Percentiles rank a stretch among this genome's conserved stretches.
Evolutionary conservation across 1,140 invertebrate species (phyloP).

Genomic region (Sinonovacula constricta): DNA sequence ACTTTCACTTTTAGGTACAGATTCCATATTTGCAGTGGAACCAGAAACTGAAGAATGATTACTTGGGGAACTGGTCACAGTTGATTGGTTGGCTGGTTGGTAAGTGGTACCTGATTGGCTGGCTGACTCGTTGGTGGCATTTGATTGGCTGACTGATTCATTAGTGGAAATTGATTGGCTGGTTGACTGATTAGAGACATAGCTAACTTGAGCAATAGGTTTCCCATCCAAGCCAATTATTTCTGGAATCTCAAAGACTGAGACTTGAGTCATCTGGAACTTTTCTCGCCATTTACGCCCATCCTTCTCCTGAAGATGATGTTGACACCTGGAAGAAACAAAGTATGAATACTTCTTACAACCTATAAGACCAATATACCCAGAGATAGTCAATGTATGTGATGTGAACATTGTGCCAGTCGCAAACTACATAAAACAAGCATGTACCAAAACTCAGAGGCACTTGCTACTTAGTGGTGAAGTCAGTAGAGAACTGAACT

Average conservation of each 20-base stretch:
- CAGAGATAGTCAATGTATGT: too few species aligned
- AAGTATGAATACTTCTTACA: too few species aligned
- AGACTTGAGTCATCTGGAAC: constrained; percentile 66
- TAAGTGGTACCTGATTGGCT: neutral
- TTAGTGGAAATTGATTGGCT: constrained; percentile 26
- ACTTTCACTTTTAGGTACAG: neutral
- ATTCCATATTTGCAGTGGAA: neutral
- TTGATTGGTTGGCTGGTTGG: too few species aligned
- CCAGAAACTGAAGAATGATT: neutral
- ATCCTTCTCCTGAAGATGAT: constrained; percentile 58
- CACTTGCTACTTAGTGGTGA: too few species aligned
- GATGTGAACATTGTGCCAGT: too few species aligned
- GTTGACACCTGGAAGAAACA: constrained; percentile 66
- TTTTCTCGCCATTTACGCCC: constrained; percentile 74
- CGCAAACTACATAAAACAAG: too few species aligned
- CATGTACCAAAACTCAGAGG: too few species aligned
- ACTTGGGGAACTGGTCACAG: too few species aligned
- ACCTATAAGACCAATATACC: too few species aligned
- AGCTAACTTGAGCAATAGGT: constrained; percentile 2
- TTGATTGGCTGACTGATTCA: constrained; percentile 9
- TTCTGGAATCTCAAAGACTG: constrained; percentile 67
- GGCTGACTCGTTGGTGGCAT: neutral
- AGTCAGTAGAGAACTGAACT: too few species aligned
- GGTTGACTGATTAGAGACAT: neutral
- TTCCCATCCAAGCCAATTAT: constrained; percentile 58